Evolutionary conservation across 92 coral and sea anemone genomes (phyloP).

Genomic region (Epizoanthus fatuus): DNA sequence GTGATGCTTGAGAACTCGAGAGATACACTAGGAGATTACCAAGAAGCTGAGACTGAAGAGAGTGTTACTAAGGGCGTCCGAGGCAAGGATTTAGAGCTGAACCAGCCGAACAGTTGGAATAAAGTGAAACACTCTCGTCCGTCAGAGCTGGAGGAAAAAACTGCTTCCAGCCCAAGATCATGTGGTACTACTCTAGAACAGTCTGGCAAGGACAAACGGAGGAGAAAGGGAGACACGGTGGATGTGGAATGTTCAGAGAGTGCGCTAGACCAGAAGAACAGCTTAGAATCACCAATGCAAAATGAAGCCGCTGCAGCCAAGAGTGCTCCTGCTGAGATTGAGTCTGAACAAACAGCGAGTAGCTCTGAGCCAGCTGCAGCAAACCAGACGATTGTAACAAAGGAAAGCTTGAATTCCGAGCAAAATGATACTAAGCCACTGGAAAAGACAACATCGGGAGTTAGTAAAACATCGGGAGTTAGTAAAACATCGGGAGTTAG

Average conservation of each 20-base stretch:
- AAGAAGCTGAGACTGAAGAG: background rate
- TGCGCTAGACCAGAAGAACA: background rate
- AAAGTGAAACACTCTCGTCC: conserved; percentile 36
- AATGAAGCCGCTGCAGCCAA: background rate
- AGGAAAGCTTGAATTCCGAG: background rate
- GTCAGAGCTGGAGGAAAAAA: conserved; percentile 4
- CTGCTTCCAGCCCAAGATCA: background rate
- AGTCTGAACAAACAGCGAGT: background rate
- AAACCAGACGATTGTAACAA: background rate
- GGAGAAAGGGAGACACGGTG: conserved; percentile 29
- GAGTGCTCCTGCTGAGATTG: background rate
- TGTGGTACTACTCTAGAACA: background rate
- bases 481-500: no score
- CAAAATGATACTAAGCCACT: background rate
- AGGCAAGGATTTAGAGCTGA: background rate
- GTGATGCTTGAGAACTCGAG: background rate
- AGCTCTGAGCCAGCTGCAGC: background rate
- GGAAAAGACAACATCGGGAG: background rate
- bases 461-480: no score
- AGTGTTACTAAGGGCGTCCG: background rate
- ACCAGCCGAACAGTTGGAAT: conserved; percentile 23
- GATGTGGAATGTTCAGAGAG: conserved; percentile 13
- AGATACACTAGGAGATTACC: background rate
- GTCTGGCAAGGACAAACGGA: background rate
- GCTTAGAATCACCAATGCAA: background rate